Conservation (phyloP, 2,888 invertebrate species). For the Caenorhabditis sp. region DNA sequence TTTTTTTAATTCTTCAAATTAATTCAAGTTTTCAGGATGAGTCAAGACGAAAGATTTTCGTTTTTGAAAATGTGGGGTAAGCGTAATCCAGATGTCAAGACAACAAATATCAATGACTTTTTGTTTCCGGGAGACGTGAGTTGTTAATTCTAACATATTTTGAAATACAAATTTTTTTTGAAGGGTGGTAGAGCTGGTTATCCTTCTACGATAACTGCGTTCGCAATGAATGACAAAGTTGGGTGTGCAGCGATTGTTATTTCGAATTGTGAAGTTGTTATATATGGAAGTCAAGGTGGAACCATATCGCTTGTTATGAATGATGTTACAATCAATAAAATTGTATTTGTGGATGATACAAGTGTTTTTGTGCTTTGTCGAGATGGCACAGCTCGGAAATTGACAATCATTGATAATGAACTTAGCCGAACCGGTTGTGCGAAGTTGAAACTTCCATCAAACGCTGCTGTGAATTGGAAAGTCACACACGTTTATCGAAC, state of each 20-base stretch:
- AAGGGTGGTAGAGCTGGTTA: conserved; percentile 30
- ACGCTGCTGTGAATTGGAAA: neutral
- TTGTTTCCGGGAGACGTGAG: neutral
- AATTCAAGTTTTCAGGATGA: no score
- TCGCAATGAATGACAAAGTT: no score
- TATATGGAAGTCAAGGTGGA: conserved; percentile 14
- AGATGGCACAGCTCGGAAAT: conserved; percentile 4
- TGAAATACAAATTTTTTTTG: no score
- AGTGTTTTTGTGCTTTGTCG: conserved; percentile 9
- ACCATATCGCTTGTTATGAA: conserved; percentile 7
- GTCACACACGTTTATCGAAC: neutral
- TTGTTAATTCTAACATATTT: no score
- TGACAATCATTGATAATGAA: conserved; percentile 13
- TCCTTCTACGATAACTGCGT: conserved; percentile 11
- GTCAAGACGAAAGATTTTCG: no score
- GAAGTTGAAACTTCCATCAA: neutral
- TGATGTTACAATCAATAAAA: neutral
- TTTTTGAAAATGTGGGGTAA: no score
- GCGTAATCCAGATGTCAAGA: no score
- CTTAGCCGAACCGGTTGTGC: neutral
- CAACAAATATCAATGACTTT: neutral
- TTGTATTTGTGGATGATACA: conserved; percentile 9
- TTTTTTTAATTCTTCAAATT: no score
- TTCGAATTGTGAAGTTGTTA: conserved; percentile 7
- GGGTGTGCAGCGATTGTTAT: conserved; percentile 13